Percentiles rank a stretch among this genome's conserved stretches.
Evolutionary conservation across 2,888 invertebrate species (phyloP).

Genomic region (Drosophila lacicola): DNA sequence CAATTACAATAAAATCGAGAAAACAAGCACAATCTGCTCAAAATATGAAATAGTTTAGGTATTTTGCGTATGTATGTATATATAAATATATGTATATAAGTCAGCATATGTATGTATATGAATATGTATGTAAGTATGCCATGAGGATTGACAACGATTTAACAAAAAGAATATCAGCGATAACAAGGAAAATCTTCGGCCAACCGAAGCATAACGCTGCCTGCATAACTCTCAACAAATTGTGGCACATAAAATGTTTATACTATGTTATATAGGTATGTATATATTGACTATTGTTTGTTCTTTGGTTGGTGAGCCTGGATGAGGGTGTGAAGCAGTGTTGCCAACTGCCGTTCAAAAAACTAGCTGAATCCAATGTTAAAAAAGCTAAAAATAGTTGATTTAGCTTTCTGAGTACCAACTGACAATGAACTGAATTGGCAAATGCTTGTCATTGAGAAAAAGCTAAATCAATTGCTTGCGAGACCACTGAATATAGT

Average conservation of each 20-base stretch:
- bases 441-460: too few relatives aligned
- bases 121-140: conserved; percentile 34
- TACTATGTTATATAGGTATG: conserved; percentile 8
- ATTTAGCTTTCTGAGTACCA: too few relatives aligned
- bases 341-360: too few relatives aligned
- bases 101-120: conserved; percentile 32
- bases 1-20: conserved; percentile 75
- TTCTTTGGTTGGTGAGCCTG: conserved; percentile 52
- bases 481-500: too few relatives aligned
- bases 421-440: too few relatives aligned
- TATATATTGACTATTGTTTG: conserved; percentile 52
- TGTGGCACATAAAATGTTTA: conserved; percentile 55
- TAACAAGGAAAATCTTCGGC: conserved; percentile 61
- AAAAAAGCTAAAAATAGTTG: too few relatives aligned
- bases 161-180: conserved; percentile 54
- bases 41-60: conserved; percentile 53
- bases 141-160: conserved; percentile 46
- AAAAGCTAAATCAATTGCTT: too few relatives aligned
- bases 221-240: conserved; percentile 33
- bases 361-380: too few relatives aligned
- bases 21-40: conserved; percentile 67
- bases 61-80: conserved; percentile 33
- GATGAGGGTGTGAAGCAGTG: not conserved
- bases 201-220: conserved; percentile 27
- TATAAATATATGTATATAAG: conserved; percentile 34